Base-by-base conservation (phyloP, 2,797 vertebrate genomes). In the Leptatherina wallacei region DNA sequence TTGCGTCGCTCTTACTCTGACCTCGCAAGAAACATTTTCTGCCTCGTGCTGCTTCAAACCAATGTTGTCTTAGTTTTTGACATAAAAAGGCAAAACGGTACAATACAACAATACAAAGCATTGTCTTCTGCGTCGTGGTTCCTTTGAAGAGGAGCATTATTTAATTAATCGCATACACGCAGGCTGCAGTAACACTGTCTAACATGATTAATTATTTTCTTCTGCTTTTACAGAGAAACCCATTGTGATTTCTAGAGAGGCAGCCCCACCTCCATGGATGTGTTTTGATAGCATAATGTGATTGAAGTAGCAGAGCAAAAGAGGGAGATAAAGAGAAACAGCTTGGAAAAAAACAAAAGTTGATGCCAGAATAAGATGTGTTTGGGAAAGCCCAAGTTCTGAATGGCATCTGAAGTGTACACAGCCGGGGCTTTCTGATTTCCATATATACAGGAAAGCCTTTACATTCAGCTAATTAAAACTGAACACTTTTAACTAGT, bases 131-230 rank as follows among this genome's bases (percentile, higher is more conserved):
- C 61, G 0, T 59, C 80, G 68, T 73, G 65, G 51, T 59, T 84
- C 65, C 82, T 91, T 93, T 78, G 77, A 89, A 83, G 82, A 82
- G 54, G 65, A 85, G 84, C 85, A 80, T 83, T 85, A 80, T 92
- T 89, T 90, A 89, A 91, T 91, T 87, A 93, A 89, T 89, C 72
- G 55, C 87, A 83, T 56, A 65, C 78, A 81, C 58, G 54, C 80
- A 61, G 58, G 76, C 77, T 81, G 85, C 80, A 83, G 83, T 85
- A 85, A 85, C 75, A 79, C 67, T 82, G 88, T 88, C 82, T 85
- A 81, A 85, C 69, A 65, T 85, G 86, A 88, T 88, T 82, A 78
- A 92, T 90, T 91, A 88, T 83, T 87, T 84, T 80, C 61, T 78
- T 76, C 69, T 84, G 77, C 78, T 82, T 87, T 88, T 83, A 83